These are phyloP conservation scores for Megalopta genalis DNA, from an alignment of 1,140 invertebrate genomes.

Conservation along the genomic window DNA sequence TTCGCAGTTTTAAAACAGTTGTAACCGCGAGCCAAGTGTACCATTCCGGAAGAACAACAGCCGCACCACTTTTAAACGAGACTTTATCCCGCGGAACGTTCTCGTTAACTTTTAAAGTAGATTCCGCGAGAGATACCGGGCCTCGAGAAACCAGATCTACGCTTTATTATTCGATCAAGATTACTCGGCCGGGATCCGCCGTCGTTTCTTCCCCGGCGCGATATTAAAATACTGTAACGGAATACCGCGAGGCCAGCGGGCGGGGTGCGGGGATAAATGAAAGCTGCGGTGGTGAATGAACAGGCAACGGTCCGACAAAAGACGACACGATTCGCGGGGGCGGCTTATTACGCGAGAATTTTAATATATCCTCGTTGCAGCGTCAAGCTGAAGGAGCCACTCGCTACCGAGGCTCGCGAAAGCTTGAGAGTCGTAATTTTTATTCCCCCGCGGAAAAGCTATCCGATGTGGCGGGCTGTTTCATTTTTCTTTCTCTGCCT, in stretches of 20 bases:
- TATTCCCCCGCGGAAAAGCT: neutral
- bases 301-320: neutral
- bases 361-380: constrained; percentile 8
- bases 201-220: neutral
- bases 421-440: constrained; percentile 11
- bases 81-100: too few species aligned
- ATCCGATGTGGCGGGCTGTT: neutral
- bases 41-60: too few species aligned
- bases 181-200: too few species aligned
- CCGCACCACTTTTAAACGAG: too few species aligned
- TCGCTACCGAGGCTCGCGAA: neutral
- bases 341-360: constrained; percentile 1
- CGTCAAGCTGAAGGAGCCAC: neutral
- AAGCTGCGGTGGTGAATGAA: neutral
- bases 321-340: neutral
- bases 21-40: too few species aligned
- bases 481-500: neutral
- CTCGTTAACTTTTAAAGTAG: too few species aligned
- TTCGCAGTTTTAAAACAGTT: too few species aligned
- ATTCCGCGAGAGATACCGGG: too few species aligned
- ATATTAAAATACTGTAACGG: neutral
- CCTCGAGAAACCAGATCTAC: too few species aligned
- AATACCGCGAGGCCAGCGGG: neutral
- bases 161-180: too few species aligned
- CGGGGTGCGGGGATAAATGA: neutral